These are phyloP conservation scores for Yasuhikotakia modesta DNA, from an alignment of 2,797 vertebrate species.

Conservation along the genomic window DNA sequence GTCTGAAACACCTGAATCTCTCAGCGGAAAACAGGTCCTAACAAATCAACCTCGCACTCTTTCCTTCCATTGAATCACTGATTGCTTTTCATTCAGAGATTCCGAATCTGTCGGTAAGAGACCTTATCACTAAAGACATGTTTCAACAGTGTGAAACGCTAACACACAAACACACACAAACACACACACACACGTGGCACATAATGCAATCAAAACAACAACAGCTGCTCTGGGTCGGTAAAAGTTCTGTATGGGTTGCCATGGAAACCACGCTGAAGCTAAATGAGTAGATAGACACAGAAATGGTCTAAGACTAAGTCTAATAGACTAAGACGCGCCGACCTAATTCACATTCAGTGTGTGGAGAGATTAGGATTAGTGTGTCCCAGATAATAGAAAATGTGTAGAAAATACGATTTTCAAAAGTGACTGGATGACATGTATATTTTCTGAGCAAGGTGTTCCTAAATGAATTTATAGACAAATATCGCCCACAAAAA, in stretches of 20 bases:
- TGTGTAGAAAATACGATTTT: not conserved
- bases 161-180: constrained; percentile 21
- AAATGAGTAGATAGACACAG: not conserved
- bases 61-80: constrained; percentile 51
- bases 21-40: constrained; percentile 20
- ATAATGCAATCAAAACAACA: constrained; percentile 29
- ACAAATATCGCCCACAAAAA: not conserved
- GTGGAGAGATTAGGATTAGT: constrained; percentile 35
- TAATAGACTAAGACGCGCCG: not conserved
- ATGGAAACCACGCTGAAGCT: constrained; percentile 2
- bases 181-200: constrained; percentile 4
- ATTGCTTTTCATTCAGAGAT: constrained; percentile 53
- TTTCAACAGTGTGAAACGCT: constrained; percentile 38
- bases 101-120: constrained; percentile 27
- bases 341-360: constrained; percentile 17
- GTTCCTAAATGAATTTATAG: not conserved
- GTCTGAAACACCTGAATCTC: constrained; percentile 4
- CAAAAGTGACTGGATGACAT: not conserved
- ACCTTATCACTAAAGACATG: constrained; percentile 39
- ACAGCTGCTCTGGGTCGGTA: constrained; percentile 41
- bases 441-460: not conserved
- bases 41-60: constrained; percentile 19
- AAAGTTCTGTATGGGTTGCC: constrained; percentile 11
- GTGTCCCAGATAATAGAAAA: constrained; percentile 32
- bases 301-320: too few relatives aligned